A percentile compares a stretch with the other conserved stretches of the same genome.
phyloP scores from a whole-genome alignment of 1,140 invertebrate species.

The Myzus persicae region DNA sequence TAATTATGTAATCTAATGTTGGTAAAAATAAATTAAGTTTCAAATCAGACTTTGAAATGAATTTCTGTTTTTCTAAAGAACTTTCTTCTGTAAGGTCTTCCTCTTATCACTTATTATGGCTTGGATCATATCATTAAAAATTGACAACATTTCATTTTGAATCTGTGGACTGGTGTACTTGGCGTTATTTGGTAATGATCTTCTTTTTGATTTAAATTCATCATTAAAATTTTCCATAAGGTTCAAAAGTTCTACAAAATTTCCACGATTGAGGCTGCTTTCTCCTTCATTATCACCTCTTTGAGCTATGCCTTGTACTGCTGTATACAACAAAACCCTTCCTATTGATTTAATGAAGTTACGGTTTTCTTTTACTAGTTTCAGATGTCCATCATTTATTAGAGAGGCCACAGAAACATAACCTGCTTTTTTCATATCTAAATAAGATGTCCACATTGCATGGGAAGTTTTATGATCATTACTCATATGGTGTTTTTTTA shows the following conservation, averaged over 20 bases:
- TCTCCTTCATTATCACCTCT: constrained; percentile 38
- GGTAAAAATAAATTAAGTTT: too few species aligned
- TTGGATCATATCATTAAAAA: neutral
- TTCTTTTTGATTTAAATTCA: too few species aligned
- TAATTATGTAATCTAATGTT: too few species aligned
- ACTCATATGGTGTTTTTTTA: constrained; percentile 16
- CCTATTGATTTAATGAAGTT: neutral
- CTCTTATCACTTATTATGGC: neutral
- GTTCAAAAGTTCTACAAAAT: too few species aligned
- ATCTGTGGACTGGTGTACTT: constrained; percentile 12
- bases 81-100: too few species aligned
- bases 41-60: too few species aligned
- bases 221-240: too few species aligned
- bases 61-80: too few species aligned
- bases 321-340: constrained; percentile 30
- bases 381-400: constrained; percentile 13
- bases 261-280: too few species aligned
- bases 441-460: constrained; percentile 36
- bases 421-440: constrained; percentile 12
- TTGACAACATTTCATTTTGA: constrained; percentile 40
- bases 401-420: neutral
- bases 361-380: constrained; percentile 20
- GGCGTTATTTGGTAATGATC: too few species aligned
- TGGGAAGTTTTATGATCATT: neutral
- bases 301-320: constrained; percentile 46